Conservation (phyloP, 2,888 invertebrate species). For the Patella depressa region DNA sequence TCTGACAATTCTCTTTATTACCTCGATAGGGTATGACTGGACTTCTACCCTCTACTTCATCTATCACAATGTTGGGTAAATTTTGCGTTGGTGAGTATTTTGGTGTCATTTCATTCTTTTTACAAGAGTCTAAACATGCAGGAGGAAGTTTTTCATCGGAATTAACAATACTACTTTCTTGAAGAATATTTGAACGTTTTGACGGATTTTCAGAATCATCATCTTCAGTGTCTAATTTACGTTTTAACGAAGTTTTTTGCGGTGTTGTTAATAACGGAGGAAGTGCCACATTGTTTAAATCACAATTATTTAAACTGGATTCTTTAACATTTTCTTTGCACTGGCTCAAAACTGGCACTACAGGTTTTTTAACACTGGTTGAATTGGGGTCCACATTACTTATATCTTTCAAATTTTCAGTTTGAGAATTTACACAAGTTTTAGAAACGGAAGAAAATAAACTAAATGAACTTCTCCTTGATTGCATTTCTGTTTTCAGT, state of each 20-base stretch:
- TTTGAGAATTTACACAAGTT: neutral
- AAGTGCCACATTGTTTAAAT: constrained; percentile 1
- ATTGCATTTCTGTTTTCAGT: neutral
- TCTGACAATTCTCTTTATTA: constrained; percentile 32
- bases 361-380: neutral
- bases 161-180: neutral
- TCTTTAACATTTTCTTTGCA: neutral
- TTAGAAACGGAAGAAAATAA: neutral
- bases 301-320: neutral
- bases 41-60: constrained; percentile 36
- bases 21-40: constrained; percentile 16
- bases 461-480: constrained; percentile 1
- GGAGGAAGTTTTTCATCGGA: neutral
- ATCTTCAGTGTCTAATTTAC: neutral
- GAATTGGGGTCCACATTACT: constrained; percentile 20
- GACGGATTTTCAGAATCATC: constrained; percentile 1
- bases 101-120: constrained; percentile 15
- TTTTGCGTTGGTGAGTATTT: constrained; percentile 47
- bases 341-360: neutral
- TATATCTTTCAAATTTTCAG: constrained; percentile 25
- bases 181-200: neutral
- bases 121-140: neutral
- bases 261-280: neutral
- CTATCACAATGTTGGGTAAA: constrained; percentile 50
- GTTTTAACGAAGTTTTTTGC: constrained; percentile 9